Percentiles rank a stretch among this genome's conserved stretches.
Conservation (phyloP, 2,888 invertebrate genomes). For the Ellobium chinense region DNA sequence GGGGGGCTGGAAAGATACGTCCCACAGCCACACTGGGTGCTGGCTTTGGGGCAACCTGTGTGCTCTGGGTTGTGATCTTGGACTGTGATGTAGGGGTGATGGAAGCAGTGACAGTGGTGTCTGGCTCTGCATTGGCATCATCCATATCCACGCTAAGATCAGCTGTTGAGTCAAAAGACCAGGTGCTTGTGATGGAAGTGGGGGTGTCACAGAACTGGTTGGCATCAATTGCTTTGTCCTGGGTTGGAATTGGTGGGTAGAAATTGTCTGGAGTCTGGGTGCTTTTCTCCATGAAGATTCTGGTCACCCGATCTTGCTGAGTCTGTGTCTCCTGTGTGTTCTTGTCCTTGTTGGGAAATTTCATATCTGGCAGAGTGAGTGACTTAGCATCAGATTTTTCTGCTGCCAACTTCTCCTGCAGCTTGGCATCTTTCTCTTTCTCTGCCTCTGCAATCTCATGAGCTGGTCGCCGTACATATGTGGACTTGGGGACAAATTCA, state of each 20-base stretch:
- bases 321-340: conserved; percentile 4
- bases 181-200: conserved; percentile 20
- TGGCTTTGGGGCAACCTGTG: background rate
- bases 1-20: background rate
- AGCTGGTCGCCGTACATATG: conserved; percentile 10
- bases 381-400: conserved; percentile 13
- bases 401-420: conserved; percentile 27
- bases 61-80: background rate
- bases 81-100: conserved; percentile 2
- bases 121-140: conserved; percentile 16
- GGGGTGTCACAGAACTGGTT: conserved; percentile 48
- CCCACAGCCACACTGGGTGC: background rate
- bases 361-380: conserved; percentile 37
- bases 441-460: conserved; percentile 36
- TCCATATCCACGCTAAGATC: conserved; percentile 41
- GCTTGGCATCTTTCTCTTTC: conserved; percentile 29
- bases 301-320: conserved; percentile 33
- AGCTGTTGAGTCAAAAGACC: conserved; percentile 41
- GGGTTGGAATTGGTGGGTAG: conserved; percentile 52
- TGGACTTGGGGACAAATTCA: conserved; percentile 42
- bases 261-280: conserved; percentile 52
- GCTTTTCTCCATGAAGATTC: conserved; percentile 44
- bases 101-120: background rate
- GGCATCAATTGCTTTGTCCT: conserved; percentile 51
- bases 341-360: conserved; percentile 28